These are phyloP conservation scores for Excalfactoria chinensis DNA, from an alignment of 2,113 vertebrate species.

Conservation along the genomic window DNA sequence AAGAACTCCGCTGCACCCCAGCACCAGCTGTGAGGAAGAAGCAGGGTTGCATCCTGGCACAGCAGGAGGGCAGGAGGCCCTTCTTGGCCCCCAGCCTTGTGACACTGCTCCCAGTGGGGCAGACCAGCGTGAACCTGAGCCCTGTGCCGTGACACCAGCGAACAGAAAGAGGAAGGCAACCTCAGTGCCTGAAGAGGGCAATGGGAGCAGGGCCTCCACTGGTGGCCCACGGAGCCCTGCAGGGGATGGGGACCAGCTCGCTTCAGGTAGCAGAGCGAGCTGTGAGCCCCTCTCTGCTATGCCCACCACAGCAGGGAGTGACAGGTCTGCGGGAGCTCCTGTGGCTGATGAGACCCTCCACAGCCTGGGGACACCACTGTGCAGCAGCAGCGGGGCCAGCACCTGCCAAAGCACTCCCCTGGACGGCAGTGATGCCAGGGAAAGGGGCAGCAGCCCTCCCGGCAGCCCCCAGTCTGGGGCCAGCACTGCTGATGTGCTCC, in stretches of 20 bases:
- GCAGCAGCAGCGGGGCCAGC: not conserved
- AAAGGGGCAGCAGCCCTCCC: not conserved
- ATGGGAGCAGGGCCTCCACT: not conserved
- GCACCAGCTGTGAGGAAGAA: not conserved
- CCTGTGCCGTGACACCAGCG: fast-evolving
- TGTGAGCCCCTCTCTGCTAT: not conserved
- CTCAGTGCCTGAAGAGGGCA: not conserved
- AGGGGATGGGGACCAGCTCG: fast-evolving
- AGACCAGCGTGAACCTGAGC: not conserved
- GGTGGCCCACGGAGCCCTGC: not conserved
- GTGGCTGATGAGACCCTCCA: not conserved
- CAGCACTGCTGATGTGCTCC: not conserved
- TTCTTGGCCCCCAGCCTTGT: fast-evolving
- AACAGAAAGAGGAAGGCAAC: not conserved
- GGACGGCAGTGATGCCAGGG: not conserved
- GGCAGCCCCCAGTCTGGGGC: not conserved
- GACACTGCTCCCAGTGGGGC: not conserved
- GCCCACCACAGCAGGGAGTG: not conserved
- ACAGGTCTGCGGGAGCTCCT: not conserved
- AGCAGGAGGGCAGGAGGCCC: fast-evolving
- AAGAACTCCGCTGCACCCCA: not conserved
- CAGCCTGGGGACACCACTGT: not conserved
- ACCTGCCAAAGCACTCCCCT: not conserved
- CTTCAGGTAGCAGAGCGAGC: not conserved
- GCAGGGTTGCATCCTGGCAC: not conserved